Evolutionary conservation across 2,113 vertebrate species (phyloP).

Genomic region (Cyprinodon tularosa): DNA sequence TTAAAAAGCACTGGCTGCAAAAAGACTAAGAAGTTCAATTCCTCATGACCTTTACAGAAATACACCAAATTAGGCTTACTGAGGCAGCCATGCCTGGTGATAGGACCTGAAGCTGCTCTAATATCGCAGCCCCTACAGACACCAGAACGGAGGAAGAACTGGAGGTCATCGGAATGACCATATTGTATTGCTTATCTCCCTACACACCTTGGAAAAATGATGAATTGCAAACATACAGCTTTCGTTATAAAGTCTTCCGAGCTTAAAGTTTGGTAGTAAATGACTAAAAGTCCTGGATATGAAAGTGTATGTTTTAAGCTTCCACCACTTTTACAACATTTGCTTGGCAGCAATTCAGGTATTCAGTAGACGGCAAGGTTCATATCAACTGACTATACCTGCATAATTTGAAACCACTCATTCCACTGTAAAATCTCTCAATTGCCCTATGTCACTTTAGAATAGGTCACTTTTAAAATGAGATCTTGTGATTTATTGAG

Average conservation of each 20-base stretch:
- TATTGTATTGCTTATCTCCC: not conserved
- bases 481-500: no score
- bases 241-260: slow-evolving; percentile 1
- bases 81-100: slow-evolving; percentile 15
- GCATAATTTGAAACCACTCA: not conserved
- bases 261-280: slow-evolving; percentile 5
- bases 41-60: slow-evolving; percentile 31
- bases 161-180: slow-evolving; percentile 32
- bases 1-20: slow-evolving; percentile 50
- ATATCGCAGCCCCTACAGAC: slow-evolving; percentile 52
- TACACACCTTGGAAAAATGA: not conserved
- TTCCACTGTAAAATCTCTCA: not conserved
- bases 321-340: not conserved
- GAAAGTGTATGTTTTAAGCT: not conserved
- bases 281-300: not conserved
- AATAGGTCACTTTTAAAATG: no score
- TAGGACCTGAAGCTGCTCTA: slow-evolving; percentile 18
- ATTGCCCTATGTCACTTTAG: no score
- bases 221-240: slow-evolving; percentile 10
- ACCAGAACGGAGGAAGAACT: slow-evolving; percentile 33
- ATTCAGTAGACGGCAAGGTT: not conserved
- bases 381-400: not conserved
- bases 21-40: slow-evolving; percentile 42
- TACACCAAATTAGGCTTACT: slow-evolving; percentile 58
- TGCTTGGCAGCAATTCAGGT: not conserved